Conservation (phyloP, 30 jellyfish, hydroid and myxozoan species). For the Hydra vulgaris region DNA sequence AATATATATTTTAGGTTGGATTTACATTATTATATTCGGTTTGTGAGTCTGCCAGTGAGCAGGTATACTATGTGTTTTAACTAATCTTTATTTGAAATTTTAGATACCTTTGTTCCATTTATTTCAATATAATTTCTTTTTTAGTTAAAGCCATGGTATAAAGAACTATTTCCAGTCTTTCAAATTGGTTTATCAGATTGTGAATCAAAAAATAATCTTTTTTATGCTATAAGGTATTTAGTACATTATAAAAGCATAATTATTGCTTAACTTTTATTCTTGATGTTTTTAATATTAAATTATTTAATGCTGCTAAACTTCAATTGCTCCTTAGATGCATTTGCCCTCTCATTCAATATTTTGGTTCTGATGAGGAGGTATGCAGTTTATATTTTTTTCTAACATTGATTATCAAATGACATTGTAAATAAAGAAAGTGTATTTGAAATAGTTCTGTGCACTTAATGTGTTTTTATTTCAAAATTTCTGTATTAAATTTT, state of each 20-base stretch:
- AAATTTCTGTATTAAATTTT: too few species aligned
- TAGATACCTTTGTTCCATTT: too few species aligned
- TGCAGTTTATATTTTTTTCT: not conserved
- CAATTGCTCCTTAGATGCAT: conserved; percentile 12
- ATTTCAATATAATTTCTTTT: not conserved
- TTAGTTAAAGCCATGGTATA: conserved; percentile 64
- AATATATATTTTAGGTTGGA: conserved; percentile 37
- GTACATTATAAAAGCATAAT: not conserved
- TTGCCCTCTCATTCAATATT: conserved; percentile 21
- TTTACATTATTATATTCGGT: conserved; percentile 48
- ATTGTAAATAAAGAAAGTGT: too few species aligned
- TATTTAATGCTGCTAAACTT: too few species aligned
- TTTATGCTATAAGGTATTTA: conserved; percentile 47
- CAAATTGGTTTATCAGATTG: conserved; percentile 38
- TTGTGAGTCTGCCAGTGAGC: conserved; percentile 52
- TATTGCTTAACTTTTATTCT: too few species aligned
- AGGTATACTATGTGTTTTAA: conserved; percentile 32
- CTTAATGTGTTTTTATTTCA: too few species aligned
- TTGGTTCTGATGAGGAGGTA: conserved; percentile 54
- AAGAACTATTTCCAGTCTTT: conserved; percentile 61
- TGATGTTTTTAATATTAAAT: too few species aligned
- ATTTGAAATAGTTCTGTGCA: too few species aligned
- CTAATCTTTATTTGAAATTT: too few species aligned
- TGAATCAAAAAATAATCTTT: conserved; percentile 30
- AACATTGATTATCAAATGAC: too few species aligned